Evolutionary conservation across 2,113 vertebrate genomes (phyloP).

Genomic region (Campylomormyrus tamandua): DNA sequence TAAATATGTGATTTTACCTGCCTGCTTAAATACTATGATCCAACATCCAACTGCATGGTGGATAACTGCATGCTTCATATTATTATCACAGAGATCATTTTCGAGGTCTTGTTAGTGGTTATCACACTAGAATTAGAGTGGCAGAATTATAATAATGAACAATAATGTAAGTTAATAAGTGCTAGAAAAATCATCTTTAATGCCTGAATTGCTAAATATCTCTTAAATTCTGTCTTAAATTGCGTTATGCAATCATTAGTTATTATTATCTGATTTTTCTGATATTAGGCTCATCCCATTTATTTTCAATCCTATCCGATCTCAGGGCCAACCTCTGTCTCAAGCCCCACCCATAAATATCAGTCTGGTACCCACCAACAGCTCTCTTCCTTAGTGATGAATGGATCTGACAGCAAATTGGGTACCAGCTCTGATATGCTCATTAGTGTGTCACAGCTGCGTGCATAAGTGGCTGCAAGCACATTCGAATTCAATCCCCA

Average conservation of each 20-base stretch:
- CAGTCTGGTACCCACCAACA: neutral
- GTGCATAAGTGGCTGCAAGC: neutral
- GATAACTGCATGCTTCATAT: neutral
- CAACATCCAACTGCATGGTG: neutral
- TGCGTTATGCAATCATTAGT: neutral
- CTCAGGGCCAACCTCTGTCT: neutral
- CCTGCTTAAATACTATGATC: neutral
- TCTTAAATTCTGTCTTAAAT: neutral
- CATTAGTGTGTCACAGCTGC: neutral
- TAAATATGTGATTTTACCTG: neutral
- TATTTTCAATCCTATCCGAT: neutral
- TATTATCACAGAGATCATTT: neutral
- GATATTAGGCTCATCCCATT: neutral
- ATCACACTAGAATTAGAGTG: neutral
- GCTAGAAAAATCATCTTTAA: neutral
- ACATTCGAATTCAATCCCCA: neutral
- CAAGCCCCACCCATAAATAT: neutral
- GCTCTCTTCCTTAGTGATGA: neutral
- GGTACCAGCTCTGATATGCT: neutral
- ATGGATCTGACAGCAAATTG: neutral
- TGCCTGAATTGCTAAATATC: neutral
- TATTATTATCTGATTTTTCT: neutral
- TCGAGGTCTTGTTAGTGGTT: neutral
- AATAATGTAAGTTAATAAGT: neutral
- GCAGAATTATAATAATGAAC: neutral